These are phyloP conservation scores for Phainopepla nitens DNA, from an alignment of 2,113 vertebrate genomes.

Conservation along the genomic window DNA sequence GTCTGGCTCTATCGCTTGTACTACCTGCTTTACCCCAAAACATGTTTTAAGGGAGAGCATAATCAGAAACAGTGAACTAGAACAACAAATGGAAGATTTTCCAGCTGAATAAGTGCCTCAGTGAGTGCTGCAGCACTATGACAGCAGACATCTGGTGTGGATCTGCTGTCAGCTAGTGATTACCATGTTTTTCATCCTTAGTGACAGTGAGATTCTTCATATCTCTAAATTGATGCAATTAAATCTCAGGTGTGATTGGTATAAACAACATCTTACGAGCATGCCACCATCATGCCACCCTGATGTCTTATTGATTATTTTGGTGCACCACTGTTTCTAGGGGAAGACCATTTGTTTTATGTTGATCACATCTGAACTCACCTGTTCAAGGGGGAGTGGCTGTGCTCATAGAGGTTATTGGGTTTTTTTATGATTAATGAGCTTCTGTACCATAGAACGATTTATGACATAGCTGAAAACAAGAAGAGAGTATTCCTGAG, in stretches of 20 bases:
- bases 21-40: not conserved
- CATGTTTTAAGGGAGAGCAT: not conserved
- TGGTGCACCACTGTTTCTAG: not conserved
- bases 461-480: not conserved
- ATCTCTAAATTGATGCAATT: constrained; percentile 14
- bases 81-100: not conserved
- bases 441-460: not conserved
- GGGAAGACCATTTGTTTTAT: not conserved
- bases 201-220: not conserved
- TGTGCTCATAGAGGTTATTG: not conserved
- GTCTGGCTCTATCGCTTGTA: not conserved
- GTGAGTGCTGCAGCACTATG: accelerated
- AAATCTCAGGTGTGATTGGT: not conserved
- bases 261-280: not conserved
- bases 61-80: not conserved
- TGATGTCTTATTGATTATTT: not conserved
- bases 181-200: not conserved
- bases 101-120: not conserved
- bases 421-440: not conserved
- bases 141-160: not conserved
- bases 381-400: not conserved
- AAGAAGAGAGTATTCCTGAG: not conserved
- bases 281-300: not conserved
- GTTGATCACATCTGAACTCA: not conserved
- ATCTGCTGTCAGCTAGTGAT: not conserved